A percentile compares a stretch with the other conserved stretches of the same genome.
phyloP scores from a whole-genome alignment of 30 jellyfish, hydroid and myxozoan species.

The Cassiopea andromeda region DNA sequence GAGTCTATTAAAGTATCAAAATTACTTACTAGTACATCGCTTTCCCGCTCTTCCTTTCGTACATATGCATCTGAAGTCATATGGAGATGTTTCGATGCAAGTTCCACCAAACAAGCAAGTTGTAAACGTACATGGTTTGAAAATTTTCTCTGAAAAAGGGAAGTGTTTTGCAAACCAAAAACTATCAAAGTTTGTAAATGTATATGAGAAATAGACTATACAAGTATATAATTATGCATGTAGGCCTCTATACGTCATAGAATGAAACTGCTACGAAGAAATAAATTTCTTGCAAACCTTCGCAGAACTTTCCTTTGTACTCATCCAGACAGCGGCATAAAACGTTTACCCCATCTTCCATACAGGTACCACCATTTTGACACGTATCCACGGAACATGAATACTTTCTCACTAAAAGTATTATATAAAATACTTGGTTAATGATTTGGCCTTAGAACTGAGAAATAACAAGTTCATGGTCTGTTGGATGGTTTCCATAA shows the following conservation, averaged over 20 bases:
- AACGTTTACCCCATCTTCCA: conserved; percentile 82
- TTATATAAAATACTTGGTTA: no score
- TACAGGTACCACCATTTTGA: conserved; percentile 93
- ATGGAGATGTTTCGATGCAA: conserved; percentile 80
- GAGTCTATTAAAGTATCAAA: not conserved
- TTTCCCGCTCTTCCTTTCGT: conserved; percentile 93
- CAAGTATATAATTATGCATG: no score
- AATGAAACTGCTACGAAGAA: no score
- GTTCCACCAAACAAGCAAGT: conserved; percentile 96
- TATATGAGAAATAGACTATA: no score
- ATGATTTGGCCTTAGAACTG: no score
- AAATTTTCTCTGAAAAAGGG: conserved; percentile 71
- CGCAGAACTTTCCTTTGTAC: conserved; percentile 87
- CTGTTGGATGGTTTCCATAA: no score
- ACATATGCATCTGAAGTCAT: conserved; percentile 85
- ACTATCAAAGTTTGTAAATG: no score
- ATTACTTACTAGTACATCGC: conserved; percentile 86
- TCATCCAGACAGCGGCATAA: conserved; percentile 86
- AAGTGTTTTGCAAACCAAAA: no score
- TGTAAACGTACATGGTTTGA: conserved; percentile 79
- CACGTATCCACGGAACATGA: conserved; percentile 69
- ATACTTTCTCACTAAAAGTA: conserved; percentile 76
- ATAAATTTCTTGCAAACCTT: no score
- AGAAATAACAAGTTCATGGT: no score
- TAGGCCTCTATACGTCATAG: no score